Percentiles rank a stretch among this genome's conserved stretches.
Conservation (phyloP, 2,797 vertebrate genomes). For the Gobio occitaniae region DNA sequence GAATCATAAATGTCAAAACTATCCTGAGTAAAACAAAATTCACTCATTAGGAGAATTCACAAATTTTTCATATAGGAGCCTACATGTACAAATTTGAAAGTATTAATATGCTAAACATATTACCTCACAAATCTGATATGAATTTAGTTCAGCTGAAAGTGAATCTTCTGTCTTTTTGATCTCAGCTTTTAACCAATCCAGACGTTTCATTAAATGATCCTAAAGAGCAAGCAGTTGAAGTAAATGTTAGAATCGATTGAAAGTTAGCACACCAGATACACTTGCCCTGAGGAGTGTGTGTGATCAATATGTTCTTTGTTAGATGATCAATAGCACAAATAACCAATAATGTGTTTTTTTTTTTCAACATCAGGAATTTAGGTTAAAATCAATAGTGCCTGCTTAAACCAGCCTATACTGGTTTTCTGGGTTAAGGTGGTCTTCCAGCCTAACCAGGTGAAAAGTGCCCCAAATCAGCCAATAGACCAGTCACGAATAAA, state of each 20-base stretch:
- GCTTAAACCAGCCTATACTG: too few species aligned
- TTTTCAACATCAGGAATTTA: background rate
- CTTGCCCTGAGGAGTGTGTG: background rate
- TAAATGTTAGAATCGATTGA: background rate
- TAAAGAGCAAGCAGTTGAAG: background rate
- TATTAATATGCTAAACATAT: background rate
- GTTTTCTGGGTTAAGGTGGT: too few species aligned
- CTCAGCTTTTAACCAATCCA: slow-evolving; percentile 38
- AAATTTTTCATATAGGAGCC: background rate
- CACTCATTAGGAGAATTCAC: background rate
- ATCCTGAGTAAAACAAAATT: slow-evolving; percentile 17
- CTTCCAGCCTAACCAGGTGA: background rate
- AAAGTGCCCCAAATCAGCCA: background rate
- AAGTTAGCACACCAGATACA: background rate
- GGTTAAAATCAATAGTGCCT: background rate
- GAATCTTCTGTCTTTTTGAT: slow-evolving; percentile 18
- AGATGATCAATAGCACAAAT: background rate
- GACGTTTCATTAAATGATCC: slow-evolving; percentile 24
- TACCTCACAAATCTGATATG: slow-evolving; percentile 10
- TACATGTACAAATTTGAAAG: background rate
- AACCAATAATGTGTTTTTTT: background rate
- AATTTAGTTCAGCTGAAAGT: slow-evolving; percentile 14
- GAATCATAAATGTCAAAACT: background rate
- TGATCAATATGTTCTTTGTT: background rate
- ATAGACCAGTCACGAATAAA: background rate